phyloP scores from a whole-genome alignment of 2,888 invertebrate species.

The Pheosia tremula region DNA sequence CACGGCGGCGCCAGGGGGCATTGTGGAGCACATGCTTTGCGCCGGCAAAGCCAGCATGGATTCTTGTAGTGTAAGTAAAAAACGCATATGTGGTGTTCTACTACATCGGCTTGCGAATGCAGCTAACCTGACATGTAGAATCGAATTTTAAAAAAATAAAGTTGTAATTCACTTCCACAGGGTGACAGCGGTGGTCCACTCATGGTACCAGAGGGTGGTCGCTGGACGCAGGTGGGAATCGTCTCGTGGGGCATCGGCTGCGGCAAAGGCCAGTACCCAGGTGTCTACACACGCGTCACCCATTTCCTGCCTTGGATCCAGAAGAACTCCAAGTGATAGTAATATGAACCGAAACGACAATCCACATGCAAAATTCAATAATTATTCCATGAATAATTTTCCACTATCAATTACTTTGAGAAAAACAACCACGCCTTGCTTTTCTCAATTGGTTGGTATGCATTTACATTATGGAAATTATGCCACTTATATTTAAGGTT shows the following conservation, averaged over 20 bases:
- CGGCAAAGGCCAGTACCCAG: slow-evolving; percentile 95
- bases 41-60: slow-evolving; percentile 93
- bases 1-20: slow-evolving; percentile 94
- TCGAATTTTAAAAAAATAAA: no score
- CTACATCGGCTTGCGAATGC: background rate
- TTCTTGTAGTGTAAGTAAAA: slow-evolving; percentile 91
- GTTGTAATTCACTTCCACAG: slow-evolving; percentile 65
- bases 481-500: slow-evolving; percentile 57
- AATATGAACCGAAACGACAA: slow-evolving; percentile 5
- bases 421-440: slow-evolving; percentile 76
- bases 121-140: no score
- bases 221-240: slow-evolving; percentile 93
- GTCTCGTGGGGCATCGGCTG: slow-evolving; percentile 97
- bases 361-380: slow-evolving; percentile 16
- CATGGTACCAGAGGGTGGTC: slow-evolving; percentile 90
- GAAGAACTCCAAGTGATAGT: slow-evolving; percentile 89
- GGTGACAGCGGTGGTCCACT: slow-evolving; percentile 96
- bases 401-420: slow-evolving; percentile 73
- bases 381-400: slow-evolving; percentile 42
- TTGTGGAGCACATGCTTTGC: slow-evolving; percentile 94
- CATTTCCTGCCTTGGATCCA: slow-evolving; percentile 94
- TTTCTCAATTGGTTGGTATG: slow-evolving; percentile 76
- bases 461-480: slow-evolving; percentile 43
- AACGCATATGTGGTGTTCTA: background rate
- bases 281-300: slow-evolving; percentile 94